A percentile compares a stretch with the other conserved stretches of the same genome.
phyloP scores from a whole-genome alignment of 2,113 vertebrate species.

The Notothenia coriiceps region DNA sequence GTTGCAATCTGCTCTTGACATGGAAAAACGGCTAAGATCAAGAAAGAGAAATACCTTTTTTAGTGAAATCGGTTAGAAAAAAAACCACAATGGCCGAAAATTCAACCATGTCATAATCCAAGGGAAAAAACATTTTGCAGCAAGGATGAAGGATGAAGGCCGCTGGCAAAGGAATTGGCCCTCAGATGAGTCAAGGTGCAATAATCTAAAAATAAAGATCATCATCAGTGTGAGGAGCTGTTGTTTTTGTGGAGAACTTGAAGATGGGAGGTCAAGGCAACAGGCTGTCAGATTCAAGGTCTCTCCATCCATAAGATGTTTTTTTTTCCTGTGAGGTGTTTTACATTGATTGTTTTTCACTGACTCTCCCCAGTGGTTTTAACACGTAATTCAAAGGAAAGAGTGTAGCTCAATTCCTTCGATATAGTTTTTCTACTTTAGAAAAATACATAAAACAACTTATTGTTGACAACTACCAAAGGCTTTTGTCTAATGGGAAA shows the following conservation, averaged over 20 bases:
- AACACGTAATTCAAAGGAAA: slow-evolving; percentile 1
- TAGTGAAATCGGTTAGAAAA: slow-evolving; percentile 34
- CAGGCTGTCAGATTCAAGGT: slow-evolving; percentile 57
- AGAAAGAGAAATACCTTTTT: slow-evolving; percentile 47
- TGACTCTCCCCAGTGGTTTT: not conserved
- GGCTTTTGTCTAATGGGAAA: not conserved
- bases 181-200: slow-evolving; percentile 46
- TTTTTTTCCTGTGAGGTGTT: slow-evolving; percentile 12
- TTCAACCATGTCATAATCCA: slow-evolving; percentile 4
- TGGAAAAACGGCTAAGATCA: slow-evolving; percentile 48
- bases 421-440: not conserved
- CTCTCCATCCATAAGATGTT: slow-evolving; percentile 34
- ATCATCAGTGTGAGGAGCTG: not conserved
- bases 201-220: slow-evolving; percentile 43
- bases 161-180: slow-evolving; percentile 13
- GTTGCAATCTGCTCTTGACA: slow-evolving; percentile 77
- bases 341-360: slow-evolving; percentile 17
- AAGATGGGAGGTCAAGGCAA: slow-evolving; percentile 66
- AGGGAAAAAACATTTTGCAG: slow-evolving; percentile 34
- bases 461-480: not conserved
- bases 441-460: not conserved
- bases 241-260: slow-evolving; percentile 36
- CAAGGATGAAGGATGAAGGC: slow-evolving; percentile 42
- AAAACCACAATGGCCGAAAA: not conserved
- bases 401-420: not conserved